Evolutionary conservation across 2,113 vertebrate genomes (phyloP).

Genomic region (Scartelaos histophorus): DNA sequence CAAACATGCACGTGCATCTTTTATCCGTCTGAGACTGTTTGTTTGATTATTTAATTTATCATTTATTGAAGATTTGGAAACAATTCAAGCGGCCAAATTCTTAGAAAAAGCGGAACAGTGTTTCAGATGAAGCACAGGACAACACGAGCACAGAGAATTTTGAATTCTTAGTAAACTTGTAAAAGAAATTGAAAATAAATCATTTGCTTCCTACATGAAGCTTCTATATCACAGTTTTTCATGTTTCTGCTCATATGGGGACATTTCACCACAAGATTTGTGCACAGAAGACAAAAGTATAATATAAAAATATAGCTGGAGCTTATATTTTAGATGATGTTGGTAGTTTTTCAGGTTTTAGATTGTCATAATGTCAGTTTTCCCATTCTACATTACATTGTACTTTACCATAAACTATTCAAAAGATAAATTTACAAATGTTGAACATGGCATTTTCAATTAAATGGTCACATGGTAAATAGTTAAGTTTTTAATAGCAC

Average conservation of each 20-base stretch:
- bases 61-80: slow-evolving; percentile 17
- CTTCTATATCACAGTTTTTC: not conserved
- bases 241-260: not conserved
- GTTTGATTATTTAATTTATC: slow-evolving; percentile 25
- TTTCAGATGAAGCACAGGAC: slow-evolving; percentile 1
- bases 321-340: no score
- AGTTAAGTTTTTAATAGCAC: no score
- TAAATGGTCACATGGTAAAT: no score
- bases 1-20: slow-evolving; percentile 18
- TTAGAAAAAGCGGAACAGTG: slow-evolving; percentile 9
- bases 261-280: not conserved
- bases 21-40: slow-evolving; percentile 18
- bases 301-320: no score
- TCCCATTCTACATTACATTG: no score
- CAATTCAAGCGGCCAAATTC: slow-evolving; percentile 10
- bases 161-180: not conserved
- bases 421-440: no score
- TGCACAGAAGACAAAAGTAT: no score
- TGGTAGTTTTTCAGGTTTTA: no score
- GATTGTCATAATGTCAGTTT: no score
- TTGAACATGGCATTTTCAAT: no score
- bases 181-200: not conserved
- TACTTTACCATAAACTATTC: no score
- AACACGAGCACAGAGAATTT: not conserved
- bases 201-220: not conserved